Conservation (phyloP, 2,113 vertebrate species). For the Apodemus sylvaticus region DNA sequence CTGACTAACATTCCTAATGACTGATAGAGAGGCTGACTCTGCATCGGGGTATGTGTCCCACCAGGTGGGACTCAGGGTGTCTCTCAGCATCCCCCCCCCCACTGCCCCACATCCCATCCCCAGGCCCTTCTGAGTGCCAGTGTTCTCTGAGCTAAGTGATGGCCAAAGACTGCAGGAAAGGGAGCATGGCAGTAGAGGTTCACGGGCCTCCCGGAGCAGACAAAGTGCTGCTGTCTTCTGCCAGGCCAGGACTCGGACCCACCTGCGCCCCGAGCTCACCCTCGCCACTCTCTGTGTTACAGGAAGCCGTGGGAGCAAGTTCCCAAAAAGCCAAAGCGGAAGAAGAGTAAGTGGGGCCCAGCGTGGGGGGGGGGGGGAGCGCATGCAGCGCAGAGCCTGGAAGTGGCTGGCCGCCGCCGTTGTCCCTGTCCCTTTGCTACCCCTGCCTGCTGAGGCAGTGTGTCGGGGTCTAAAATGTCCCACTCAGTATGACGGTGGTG, state of each 20-base stretch:
- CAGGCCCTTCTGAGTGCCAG: not conserved
- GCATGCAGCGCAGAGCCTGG: not conserved
- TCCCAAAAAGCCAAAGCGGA: constrained; percentile 80
- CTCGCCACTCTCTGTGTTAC: constrained; percentile 70
- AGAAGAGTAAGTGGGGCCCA: constrained; percentile 81
- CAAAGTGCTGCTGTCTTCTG: not conserved
- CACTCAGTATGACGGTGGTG: not conserved
- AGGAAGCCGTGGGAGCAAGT: constrained; percentile 85
- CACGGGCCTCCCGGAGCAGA: not conserved
- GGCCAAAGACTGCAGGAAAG: not conserved
- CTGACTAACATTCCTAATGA: not conserved
- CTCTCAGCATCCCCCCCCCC: not conserved
- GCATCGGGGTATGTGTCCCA: fast-evolving
- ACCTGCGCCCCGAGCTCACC: not conserved
- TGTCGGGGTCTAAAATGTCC: not conserved
- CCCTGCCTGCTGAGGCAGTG: not conserved
- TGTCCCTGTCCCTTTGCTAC: not conserved
- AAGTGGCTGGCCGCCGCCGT: no score
- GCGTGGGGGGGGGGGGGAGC: not conserved
- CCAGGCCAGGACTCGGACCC: not conserved
- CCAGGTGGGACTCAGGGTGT: no score
- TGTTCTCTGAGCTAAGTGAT: not conserved
- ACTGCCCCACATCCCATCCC: not conserved
- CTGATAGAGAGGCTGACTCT: not conserved
- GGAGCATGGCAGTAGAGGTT: not conserved